phyloP scores from a whole-genome alignment of 2,888 invertebrate species.

The Blastobasis adustella region DNA sequence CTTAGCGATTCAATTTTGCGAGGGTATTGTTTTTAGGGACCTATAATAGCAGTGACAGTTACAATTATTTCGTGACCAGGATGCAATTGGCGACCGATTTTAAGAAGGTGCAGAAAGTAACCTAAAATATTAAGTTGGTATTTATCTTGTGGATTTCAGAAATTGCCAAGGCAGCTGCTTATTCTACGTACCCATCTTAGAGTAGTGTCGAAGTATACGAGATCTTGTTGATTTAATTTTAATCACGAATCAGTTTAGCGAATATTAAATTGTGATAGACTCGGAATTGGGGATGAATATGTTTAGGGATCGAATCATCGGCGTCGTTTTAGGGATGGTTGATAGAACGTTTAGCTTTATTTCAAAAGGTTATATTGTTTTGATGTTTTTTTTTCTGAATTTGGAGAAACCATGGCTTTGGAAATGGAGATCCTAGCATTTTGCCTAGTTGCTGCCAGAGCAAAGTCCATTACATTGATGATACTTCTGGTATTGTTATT shows the following conservation, averaged over 20 bases:
- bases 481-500: too few relatives aligned
- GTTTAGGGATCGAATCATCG: conserved; percentile 34
- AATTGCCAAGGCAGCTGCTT: conserved; percentile 5
- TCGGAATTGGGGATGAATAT: conserved; percentile 43
- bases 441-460: too few relatives aligned
- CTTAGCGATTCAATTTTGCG: conserved; percentile 18
- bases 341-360: not conserved
- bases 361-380: too few relatives aligned
- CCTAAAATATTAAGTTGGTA: too few relatives aligned
- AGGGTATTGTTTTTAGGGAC: conserved; percentile 2
- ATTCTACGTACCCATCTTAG: conserved; percentile 26
- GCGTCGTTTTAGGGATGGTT: not conserved
- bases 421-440: too few relatives aligned
- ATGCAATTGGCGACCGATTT: too few relatives aligned
- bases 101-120: too few relatives aligned
- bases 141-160: too few relatives aligned
- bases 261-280: conserved; percentile 60
- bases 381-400: too few relatives aligned
- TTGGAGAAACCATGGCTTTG: too few relatives aligned
- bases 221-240: conserved; percentile 49
- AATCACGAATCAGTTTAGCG: conserved; percentile 37
- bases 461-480: too few relatives aligned
- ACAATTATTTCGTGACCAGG: conserved; percentile 9
- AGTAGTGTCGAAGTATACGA: conserved; percentile 69
- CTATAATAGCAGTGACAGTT: not conserved